These are phyloP conservation scores for Semnornis frantzii DNA, from an alignment of 2,113 vertebrate genomes.

Conservation along the genomic window DNA sequence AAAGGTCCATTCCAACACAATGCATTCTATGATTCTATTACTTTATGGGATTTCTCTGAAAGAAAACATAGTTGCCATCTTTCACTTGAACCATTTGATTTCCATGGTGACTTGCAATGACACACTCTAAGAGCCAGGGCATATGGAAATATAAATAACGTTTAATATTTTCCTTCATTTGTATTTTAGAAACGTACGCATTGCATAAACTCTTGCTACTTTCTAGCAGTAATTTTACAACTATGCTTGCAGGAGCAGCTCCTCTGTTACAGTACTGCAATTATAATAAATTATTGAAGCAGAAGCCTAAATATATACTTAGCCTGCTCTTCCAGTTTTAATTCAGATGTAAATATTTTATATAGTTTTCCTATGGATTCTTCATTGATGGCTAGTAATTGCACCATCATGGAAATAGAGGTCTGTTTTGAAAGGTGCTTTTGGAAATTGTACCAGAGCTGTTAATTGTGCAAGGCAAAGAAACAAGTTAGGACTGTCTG, in stretches of 20 bases:
- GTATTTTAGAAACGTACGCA: conserved; percentile 6
- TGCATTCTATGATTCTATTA: too few relatives aligned
- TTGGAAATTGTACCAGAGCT: conserved; percentile 3
- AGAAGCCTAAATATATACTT: conserved; percentile 44
- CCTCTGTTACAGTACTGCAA: conserved; percentile 6
- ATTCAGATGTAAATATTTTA: conserved; percentile 67
- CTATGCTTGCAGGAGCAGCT: neutral
- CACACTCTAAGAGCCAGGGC: neutral
- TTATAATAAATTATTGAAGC: conserved; percentile 64
- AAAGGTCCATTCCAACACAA: too few relatives aligned
- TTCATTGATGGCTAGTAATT: conserved; percentile 54
- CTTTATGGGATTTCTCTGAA: neutral
- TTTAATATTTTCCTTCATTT: neutral
- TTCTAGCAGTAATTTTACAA: conserved; percentile 6
- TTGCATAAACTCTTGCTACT: neutral
- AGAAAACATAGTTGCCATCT: neutral
- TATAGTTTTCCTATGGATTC: conserved; percentile 58
- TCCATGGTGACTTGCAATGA: neutral
- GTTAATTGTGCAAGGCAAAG: conserved; percentile 53
- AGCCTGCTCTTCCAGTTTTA: conserved; percentile 54
- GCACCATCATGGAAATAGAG: conserved; percentile 2
- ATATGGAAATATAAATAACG: neutral
- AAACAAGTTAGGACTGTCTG: neutral
- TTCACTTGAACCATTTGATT: neutral
- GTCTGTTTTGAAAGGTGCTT: conserved; percentile 46